Evolutionary conservation across 2,888 invertebrate species (phyloP), one percentile per base, ranked within the genome.

Genomic region (Phyllotreta striolata): DNA sequence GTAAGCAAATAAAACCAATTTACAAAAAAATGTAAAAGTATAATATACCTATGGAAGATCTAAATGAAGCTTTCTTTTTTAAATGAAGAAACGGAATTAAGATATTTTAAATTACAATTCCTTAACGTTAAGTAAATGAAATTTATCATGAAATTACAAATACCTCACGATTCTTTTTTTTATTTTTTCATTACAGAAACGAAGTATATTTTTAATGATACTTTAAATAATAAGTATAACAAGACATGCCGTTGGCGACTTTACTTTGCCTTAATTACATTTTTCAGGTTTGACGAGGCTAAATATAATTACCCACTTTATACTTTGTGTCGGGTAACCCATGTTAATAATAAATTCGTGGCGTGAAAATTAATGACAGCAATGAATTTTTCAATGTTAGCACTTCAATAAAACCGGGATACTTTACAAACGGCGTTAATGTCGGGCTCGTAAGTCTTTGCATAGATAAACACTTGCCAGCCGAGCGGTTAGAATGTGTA

Each of bases 381-480:
- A 44, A 56, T 56, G 14, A 13, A 56, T 56, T 56, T 56, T 56
- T 56, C 44, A 56, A 44, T 56, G 55, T 56, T 56, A 44, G 55
- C 55, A 56, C 55, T 44, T 44, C 55, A 35, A 44, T 56, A 56
- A 56, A 56, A 56, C 55, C 10, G 44, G 44, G 44, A 46, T 43
- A 40, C 40, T 38, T 40, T 54, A 54, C 13, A 13, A 40, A 54
- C 47, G 38, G 55, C 55, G 40, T 55, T 62, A 41, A 56, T 51
- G 41, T 14, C 41, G 34, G 3, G 40, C 62, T 46, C 40, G 56
- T 62, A 62, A 51, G 55, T 55, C 51, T 39, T 56, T 62, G 62
- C 62, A 57, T 62, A 51, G 62, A 51, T 62, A 62, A 56, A 62
- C 62, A 62, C 62, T 56, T 57, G 62, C 43, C 56, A 13, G 12